Evolutionary conservation across 2,888 invertebrate species (phyloP), one percentile per base, ranked within the genome.

Genomic region (Baronia brevicornis): DNA sequence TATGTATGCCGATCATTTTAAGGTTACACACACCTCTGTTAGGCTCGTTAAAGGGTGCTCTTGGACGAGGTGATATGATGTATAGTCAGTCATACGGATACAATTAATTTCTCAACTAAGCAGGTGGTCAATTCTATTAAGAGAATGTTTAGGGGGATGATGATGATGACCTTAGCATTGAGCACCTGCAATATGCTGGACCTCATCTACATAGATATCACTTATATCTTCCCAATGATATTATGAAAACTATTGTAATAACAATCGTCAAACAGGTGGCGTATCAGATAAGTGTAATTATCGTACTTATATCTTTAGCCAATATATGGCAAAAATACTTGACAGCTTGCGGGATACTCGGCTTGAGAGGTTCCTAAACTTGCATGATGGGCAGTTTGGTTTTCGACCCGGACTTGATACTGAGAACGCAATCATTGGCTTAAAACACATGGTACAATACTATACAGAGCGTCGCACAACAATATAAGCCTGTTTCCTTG

Each of bases 281-380:
- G 8, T 25, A 2, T 29, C 28, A 2, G 41, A 41, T 20, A 28
- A 12, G 12, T 11, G 4, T 2, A 46, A 51, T 27, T 51, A 48
- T 24, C 34, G 45, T 8, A n/a, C 46, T 42, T 2, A 45, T 45
- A 3, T 48, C 43, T 1, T 23, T 45, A 3, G 45, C 48, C 6
- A 45, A 43, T 11, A 29, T 45, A 4, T n/a, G n/a, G n/a, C n/a
- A n/a, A n/a, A n/a, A n/a, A n/a, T n/a, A n/a, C n/a, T n/a, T n/a
- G n/a, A n/a, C n/a, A n/a, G n/a, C n/a, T n/a, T n/a, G n/a, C n/a
- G n/a, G n/a, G n/a, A n/a, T n/a, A n/a, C n/a, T n/a, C n/a, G n/a
- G n/a, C n/a, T n/a, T n/a, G n/a, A n/a, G n/a, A n/a, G n/a, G n/a
- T n/a, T n/a, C n/a, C n/a, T n/a, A n/a, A n/a, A n/a, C n/a, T n/a